Conservation (phyloP, 1,140 invertebrate species). For the Eulimnadia texana region DNA sequence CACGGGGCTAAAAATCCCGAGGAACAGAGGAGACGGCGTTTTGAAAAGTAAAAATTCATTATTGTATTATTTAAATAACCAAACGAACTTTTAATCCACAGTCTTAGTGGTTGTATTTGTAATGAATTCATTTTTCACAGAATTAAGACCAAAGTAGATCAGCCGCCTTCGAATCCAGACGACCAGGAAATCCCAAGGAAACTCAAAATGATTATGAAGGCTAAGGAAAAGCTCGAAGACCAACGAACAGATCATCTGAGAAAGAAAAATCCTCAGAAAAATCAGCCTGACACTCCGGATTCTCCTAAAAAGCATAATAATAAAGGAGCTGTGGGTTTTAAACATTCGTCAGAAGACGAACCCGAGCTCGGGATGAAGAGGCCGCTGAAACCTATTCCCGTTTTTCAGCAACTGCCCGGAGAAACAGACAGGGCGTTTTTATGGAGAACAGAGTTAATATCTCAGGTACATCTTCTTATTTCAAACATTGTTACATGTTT, state of each 20-base stretch:
- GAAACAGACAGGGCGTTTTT: constrained; percentile 34
- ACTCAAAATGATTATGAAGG: constrained; percentile 39
- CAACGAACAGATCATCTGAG: constrained; percentile 17
- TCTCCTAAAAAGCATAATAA: too few species aligned
- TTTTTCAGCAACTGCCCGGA: constrained; percentile 33
- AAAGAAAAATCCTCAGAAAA: neutral
- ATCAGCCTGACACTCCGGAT: too few species aligned
- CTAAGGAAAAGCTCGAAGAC: constrained; percentile 35
- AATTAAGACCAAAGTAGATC: constrained; percentile 39
- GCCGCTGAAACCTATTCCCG: constrained; percentile 32
- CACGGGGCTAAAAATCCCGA: constrained; percentile 49
- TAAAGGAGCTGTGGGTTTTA: neutral
- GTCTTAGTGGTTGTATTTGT: neutral
- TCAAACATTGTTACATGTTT: neutral
- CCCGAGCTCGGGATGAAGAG: constrained; percentile 24
- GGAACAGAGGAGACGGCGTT: constrained; percentile 41
- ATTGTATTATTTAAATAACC: constrained; percentile 5
- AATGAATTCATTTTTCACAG: constrained; percentile 15
- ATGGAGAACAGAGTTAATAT: constrained; percentile 34
- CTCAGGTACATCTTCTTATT: constrained; percentile 29
- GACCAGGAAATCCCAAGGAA: constrained; percentile 49
- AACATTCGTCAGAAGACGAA: constrained; percentile 11
- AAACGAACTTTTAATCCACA: neutral
- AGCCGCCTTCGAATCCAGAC: constrained; percentile 43
- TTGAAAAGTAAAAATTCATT: constrained; percentile 35